Base-by-base conservation (phyloP, 2,888 invertebrate species). In the Crepidodera aurea region DNA sequence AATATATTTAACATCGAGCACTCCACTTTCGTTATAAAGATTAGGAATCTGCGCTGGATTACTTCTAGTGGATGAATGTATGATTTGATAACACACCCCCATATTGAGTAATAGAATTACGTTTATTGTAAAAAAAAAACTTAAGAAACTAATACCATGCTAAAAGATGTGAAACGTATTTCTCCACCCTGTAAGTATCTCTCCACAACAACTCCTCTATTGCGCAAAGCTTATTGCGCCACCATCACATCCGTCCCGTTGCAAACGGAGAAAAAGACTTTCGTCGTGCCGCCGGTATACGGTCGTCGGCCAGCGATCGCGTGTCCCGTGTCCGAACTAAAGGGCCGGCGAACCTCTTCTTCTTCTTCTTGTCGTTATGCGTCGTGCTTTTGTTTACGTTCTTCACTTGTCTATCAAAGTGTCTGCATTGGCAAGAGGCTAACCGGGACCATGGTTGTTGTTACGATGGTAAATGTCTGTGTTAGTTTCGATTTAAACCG, bases 331-430 rank as follows among this genome's bases (percentile, higher is more conserved):
- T 22, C 44, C 44, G 10, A 44, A 19, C 22, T 22, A 22, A 44
- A 22, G 44, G 44, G 25, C 44, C 22, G 22, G 13, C 42, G 16
- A 16, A 16, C n/a, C 44, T 44, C 44, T 44, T 19, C 25, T 19
- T 19, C 42, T 19, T 42, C 42, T 13, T 16, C 18, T 44, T 13
- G 44, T 19, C 44, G 44, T 44, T 44, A 19, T 22, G 44, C 44
- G 44, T 22, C 44, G 44, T 44, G 44, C 22, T 19, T 44, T 44
- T 44, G 44, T 44, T 44, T 44, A 44, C 44, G 4, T 44, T 22
- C 44, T 13, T 44, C 22, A 8, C 19, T 48, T 48, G 48, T 48
- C 27, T 27, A 27, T 8, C 15, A 2, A 6, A 48, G 48, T 48
- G 25, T 48, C 27, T 27, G 27, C 25, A 29, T n/a, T 27, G 48